phyloP scores from a whole-genome alignment of 1,140 invertebrate genomes.

The Plutomurus gul region DNA sequence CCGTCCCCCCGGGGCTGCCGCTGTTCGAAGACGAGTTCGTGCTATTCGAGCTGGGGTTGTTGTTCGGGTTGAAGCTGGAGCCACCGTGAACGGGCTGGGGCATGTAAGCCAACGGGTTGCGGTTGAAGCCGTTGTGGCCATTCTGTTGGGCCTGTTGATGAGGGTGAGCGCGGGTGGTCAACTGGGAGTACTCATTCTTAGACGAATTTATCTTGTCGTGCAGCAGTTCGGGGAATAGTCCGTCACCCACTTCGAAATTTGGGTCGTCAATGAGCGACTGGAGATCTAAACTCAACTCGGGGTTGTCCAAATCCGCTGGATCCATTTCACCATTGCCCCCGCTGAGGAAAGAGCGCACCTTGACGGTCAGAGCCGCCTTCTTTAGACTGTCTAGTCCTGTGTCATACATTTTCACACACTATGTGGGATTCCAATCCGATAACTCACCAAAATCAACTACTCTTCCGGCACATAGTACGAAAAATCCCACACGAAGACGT shows the following conservation, averaged over 20 bases:
- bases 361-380: constrained; percentile 55
- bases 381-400: constrained; percentile 55
- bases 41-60: constrained; percentile 60
- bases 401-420: constrained; percentile 55
- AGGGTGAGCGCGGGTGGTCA: constrained; percentile 30
- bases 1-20: constrained; percentile 10
- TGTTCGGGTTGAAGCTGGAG: constrained; percentile 65
- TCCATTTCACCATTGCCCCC: constrained; percentile 62
- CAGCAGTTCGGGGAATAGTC: constrained; percentile 79
- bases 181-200: constrained; percentile 33
- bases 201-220: constrained; percentile 55
- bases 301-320: constrained; percentile 81
- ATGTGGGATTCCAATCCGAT: neutral
- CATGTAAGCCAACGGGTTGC: constrained; percentile 81
- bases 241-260: constrained; percentile 74
- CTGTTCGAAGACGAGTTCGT: constrained; percentile 60
- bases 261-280: constrained; percentile 85
- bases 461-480: neutral
- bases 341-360: constrained; percentile 52
- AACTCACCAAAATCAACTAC: neutral
- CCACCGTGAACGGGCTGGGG: constrained; percentile 85
- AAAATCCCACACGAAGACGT: too few relatives aligned
- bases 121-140: constrained; percentile 54
- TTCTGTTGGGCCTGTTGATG: constrained; percentile 42
- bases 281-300: constrained; percentile 85